A percentile compares a stretch with the other conserved stretches of the same genome.
Evolutionary conservation across 2,888 invertebrate genomes (phyloP).

Genomic region (Nomada hirtipes): DNA sequence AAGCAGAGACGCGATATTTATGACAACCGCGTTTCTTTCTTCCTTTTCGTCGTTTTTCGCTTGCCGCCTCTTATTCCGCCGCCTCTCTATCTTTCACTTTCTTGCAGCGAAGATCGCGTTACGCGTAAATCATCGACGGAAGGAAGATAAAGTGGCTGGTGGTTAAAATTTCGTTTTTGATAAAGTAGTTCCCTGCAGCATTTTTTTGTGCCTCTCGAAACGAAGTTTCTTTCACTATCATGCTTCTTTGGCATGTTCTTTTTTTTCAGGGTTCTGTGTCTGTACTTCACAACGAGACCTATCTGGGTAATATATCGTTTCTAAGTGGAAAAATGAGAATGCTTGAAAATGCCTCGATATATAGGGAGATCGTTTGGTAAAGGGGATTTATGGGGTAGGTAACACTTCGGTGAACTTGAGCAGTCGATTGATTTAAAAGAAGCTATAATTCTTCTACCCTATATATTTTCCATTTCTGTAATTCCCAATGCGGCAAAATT

Average conservation of each 20-base stretch:
- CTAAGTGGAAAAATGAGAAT: conserved; percentile 1
- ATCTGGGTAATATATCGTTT: conserved; percentile 5
- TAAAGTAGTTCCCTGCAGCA: conserved; percentile 12
- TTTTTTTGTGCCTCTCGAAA: background rate
- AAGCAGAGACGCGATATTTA: conserved; percentile 49
- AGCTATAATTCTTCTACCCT: no score
- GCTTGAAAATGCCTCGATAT: background rate
- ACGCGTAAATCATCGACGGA: conserved; percentile 38
- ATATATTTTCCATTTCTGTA: no score
- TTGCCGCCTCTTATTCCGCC: background rate
- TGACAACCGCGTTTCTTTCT: conserved; percentile 24
- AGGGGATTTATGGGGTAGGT: no score
- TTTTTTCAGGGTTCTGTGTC: background rate
- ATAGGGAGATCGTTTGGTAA: background rate
- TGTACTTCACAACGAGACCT: background rate
- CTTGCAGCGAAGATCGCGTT: conserved; percentile 9
- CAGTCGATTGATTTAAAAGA: no score
- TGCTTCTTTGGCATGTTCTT: background rate
- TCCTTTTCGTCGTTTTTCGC: background rate
- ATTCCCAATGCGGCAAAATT: no score
- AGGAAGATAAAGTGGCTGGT: conserved; percentile 18
- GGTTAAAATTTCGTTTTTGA: conserved; percentile 27
- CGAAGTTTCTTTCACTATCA: background rate
- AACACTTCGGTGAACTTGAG: no score
- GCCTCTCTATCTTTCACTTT: background rate